Evolutionary conservation across 2,113 vertebrate genomes (phyloP).

Genomic region (Tupaia tana): DNA sequence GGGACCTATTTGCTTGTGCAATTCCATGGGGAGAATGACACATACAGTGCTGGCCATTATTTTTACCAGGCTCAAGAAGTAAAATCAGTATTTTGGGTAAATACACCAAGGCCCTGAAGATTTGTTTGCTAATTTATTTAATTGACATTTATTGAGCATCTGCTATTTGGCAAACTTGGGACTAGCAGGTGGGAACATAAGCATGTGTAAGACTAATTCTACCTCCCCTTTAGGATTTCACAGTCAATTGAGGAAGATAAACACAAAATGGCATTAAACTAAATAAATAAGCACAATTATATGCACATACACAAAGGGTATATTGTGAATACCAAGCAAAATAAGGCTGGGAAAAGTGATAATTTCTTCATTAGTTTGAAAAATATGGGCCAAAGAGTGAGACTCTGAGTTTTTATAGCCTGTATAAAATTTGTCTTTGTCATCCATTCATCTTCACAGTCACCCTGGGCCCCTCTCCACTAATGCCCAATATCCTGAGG

Average conservation of each 20-base stretch:
- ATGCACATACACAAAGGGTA: neutral
- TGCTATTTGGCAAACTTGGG: constrained; percentile 56
- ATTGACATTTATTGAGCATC: constrained; percentile 59
- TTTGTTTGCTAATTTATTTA: constrained; percentile 57
- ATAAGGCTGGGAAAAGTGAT: neutral
- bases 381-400: neutral
- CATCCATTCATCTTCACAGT: neutral
- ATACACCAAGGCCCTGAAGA: constrained; percentile 40
- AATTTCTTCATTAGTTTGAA: neutral
- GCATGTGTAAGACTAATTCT: constrained; percentile 50
- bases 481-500: neutral
- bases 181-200: constrained; percentile 33
- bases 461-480: neutral
- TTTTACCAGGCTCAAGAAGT: neutral
- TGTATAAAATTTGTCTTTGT: neutral
- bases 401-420: neutral
- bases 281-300: constrained; percentile 22
- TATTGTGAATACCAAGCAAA: constrained; percentile 27
- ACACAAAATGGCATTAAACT: constrained; percentile 54
- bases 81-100: neutral
- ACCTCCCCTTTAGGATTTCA: constrained; percentile 48
- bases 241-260: constrained; percentile 58
- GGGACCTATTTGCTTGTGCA: neutral
- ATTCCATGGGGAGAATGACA: neutral
- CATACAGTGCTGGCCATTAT: neutral